Base-by-base conservation (phyloP, 2,888 invertebrate genomes). In the Oeneis ivallda region DNA sequence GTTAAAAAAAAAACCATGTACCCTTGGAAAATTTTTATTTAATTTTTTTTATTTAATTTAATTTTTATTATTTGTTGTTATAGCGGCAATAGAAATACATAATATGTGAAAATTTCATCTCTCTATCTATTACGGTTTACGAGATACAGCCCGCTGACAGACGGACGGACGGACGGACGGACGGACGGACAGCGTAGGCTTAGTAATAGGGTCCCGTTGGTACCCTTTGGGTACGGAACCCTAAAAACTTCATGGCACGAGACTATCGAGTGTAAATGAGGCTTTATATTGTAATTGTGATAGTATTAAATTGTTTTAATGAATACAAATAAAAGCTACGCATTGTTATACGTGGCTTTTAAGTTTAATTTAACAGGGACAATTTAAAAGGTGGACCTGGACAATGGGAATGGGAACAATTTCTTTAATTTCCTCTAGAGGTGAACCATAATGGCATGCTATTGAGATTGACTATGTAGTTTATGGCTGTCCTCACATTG, bases 401-500 rank as follows among this genome's bases (percentile, higher is more conserved):
- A 68, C 66, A 64, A 64, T 57, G 17, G 32, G 45, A 69, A 39
- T 65, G 41, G 59, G 45, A 37, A 67, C 61, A 62, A 69, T 65
- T 69, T 50, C 57, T 68, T 67, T 60, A 61, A 52, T 65, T 56
- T 37, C 73, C 69, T 72, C 72, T 70, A 74, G 68, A 70, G 70
- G 72, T 71, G 71, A 13, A 11, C 66, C 49, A 56, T 54, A 34
- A 80, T 76, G 80, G 80, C 75, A 78, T 77, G 74, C 70, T 53
- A 37, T 66, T 47, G 59, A 54, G 15, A 53, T 66, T 66, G 58
- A 70, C 65, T 70, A 67, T 65, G 56, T 54, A 50, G 53, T 61
- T 49, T 39, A 15, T 9, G 15, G 15, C 7, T 45, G 9, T 11
- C 13, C 41, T 5, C 13, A 11, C 41, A 41, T 41, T 41, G 13